phyloP scores from a whole-genome alignment of 2,888 invertebrate genomes.

The Apodemia duryi region DNA sequence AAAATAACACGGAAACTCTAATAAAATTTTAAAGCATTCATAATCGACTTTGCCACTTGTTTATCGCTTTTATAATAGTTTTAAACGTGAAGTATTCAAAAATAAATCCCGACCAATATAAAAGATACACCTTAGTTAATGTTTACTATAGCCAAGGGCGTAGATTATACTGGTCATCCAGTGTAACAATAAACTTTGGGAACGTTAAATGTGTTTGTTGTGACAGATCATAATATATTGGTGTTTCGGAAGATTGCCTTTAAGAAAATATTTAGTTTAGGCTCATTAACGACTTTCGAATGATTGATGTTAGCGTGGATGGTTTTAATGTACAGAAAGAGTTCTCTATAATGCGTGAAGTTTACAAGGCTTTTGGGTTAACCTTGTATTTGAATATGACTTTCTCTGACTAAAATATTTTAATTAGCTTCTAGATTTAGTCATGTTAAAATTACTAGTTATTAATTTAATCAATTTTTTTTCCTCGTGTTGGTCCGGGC shows the following conservation, averaged over 20 bases:
- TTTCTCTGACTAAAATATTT: constrained; percentile 23
- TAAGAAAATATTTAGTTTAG: constrained; percentile 52
- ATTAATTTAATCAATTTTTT: no score
- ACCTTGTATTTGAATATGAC: constrained; percentile 21
- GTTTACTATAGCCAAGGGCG: constrained; percentile 27
- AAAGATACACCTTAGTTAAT: constrained; percentile 27
- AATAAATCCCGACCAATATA: constrained; percentile 42
- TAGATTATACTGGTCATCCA: constrained; percentile 35
- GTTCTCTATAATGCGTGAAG: constrained; percentile 33
- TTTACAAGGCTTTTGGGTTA: constrained; percentile 29
- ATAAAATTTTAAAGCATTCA: constrained; percentile 57
- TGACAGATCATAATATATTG: constrained; percentile 38
- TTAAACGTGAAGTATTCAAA: constrained; percentile 52
- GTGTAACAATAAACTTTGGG: constrained; percentile 32
- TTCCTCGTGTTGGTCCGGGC: no score
- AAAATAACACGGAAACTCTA: constrained; percentile 50
- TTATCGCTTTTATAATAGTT: constrained; percentile 65
- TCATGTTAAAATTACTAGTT: no score
- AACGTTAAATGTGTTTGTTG: constrained; percentile 30
- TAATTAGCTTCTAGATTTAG: constrained; percentile 11
- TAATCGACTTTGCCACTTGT: constrained; percentile 59
- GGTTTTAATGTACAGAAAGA: constrained; percentile 36
- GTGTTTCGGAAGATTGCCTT: constrained; percentile 42
- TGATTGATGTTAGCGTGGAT: constrained; percentile 49
- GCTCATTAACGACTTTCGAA: constrained; percentile 56